Evolutionary conservation across 2,888 invertebrate species (phyloP).

Genomic region (Machimus rusticus): DNA sequence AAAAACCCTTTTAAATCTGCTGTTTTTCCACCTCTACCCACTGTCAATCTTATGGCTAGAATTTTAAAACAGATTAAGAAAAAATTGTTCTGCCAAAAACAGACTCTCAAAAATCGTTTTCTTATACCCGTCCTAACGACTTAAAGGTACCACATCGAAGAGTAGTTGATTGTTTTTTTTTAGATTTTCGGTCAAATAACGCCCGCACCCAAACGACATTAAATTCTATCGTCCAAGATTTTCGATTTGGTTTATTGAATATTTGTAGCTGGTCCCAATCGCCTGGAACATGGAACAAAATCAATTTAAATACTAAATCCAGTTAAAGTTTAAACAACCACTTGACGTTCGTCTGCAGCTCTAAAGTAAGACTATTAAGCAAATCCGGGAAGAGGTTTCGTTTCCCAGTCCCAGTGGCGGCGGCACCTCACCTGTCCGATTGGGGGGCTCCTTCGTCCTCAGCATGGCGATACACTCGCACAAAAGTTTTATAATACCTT

Average conservation of each 20-base stretch:
- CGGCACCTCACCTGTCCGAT: not conserved
- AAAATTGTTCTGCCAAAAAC: not conserved
- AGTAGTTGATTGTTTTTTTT: not conserved
- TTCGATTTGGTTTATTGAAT: not conserved
- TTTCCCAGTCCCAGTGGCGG: not conserved
- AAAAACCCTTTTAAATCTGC: not conserved
- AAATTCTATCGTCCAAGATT: not conserved
- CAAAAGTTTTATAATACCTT: not conserved
- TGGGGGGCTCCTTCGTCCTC: not conserved
- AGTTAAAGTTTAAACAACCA: not conserved
- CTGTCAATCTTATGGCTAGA: not conserved
- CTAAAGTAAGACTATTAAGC: not conserved
- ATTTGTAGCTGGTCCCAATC: not conserved
- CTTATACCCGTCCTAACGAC: not conserved
- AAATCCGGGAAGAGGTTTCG: not conserved
- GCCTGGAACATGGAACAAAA: not conserved
- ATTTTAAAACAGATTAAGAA: not conserved
- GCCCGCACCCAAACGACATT: not conserved
- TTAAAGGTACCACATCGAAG: not conserved
- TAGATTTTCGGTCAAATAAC: not conserved
- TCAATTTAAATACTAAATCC: not conserved
- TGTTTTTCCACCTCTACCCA: not conserved
- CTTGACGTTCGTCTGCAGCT: not conserved
- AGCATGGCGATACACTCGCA: not conserved
- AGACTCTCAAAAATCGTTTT: not conserved